Evolutionary conservation across 2,797 vertebrate genomes (phyloP), one percentile per base, ranked within the genome.

Genomic region (Spinibarbus caldwelli): DNA sequence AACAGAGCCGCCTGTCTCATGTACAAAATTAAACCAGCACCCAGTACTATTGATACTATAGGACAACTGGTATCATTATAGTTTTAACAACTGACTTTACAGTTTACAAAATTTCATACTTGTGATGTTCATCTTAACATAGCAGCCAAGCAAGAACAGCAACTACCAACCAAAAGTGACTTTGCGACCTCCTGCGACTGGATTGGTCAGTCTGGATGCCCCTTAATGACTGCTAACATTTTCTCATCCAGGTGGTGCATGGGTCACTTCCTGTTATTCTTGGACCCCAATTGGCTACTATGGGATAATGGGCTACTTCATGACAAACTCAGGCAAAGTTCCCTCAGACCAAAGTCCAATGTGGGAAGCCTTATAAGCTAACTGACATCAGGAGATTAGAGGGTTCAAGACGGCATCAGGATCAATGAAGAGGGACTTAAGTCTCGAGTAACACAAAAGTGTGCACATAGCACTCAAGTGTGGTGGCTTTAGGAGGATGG

Each of bases 381-480:
- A 31, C 79, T 84, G 47, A 91, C 88, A 87, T 87, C 83, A 87
- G 80, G 85, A 92, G 90, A 91, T 92, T 91, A 92, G 88, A 87
- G 88, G 85, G 86, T 89, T 91, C 85, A 89, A 87, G 80, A 85
- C 36, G 34, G 88, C 89, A 91, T 90, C 86, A 89, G 82, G 87
- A 87, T 86, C 86, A 78, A 87, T 88, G 88, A 89, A 86, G 88
- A 84, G 85, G 76, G 82, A 88, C 87, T 92, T 90, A 88, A 88
- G 83, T 85, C 80, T 73, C 47, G 80, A 71, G 86, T 54, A 81
- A 89, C 80, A 88, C 66, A 85, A 87, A 89, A 87, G 89, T 87
- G 87, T 72, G 75, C 73, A 80, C 66, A 72, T 72, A 80, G 82
- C 84, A 83, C 87, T 89, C 71, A 85, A 81, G 79, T 87, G 82